Percentiles rank a stretch among this genome's conserved stretches.
Evolutionary conservation across 2,113 vertebrate species (phyloP).

Genomic region (Zapus hudsonius): DNA sequence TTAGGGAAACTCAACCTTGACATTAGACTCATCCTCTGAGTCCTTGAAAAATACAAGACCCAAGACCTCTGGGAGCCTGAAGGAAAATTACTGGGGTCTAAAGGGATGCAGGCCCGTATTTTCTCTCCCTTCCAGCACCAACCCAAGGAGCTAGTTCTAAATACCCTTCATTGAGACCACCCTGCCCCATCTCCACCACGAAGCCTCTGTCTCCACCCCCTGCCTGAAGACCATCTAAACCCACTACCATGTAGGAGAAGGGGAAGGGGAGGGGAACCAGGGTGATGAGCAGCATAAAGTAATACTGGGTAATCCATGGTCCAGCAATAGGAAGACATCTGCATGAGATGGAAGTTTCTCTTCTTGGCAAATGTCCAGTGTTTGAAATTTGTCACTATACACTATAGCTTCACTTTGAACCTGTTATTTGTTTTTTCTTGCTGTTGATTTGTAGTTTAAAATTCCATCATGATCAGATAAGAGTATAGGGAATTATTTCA

Average conservation of each 20-base stretch:
- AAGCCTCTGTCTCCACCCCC: background rate
- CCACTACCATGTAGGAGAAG: background rate
- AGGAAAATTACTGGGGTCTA: background rate
- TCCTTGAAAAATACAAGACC: background rate
- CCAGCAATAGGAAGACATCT: background rate
- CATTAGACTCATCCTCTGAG: background rate
- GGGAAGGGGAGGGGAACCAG: background rate
- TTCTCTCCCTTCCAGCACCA: background rate
- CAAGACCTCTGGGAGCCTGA: background rate
- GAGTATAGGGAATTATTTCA: no score
- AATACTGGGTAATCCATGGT: background rate
- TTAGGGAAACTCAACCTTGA: no score
- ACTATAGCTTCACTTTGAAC: background rate
- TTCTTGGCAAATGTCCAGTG: background rate
- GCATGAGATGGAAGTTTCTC: background rate
- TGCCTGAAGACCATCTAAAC: background rate
- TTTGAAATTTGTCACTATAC: background rate
- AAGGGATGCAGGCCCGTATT: background rate
- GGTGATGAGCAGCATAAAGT: background rate
- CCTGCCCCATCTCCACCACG: accelerated
- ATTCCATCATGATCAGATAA: no score
- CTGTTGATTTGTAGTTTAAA: no score
- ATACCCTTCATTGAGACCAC: background rate
- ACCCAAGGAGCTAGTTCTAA: background rate
- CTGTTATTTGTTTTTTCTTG: background rate